Percentiles rank a stretch among this genome's conserved stretches.
Evolutionary conservation across 2,113 vertebrate genomes (phyloP).

Genomic region (Scomber scombrus): DNA sequence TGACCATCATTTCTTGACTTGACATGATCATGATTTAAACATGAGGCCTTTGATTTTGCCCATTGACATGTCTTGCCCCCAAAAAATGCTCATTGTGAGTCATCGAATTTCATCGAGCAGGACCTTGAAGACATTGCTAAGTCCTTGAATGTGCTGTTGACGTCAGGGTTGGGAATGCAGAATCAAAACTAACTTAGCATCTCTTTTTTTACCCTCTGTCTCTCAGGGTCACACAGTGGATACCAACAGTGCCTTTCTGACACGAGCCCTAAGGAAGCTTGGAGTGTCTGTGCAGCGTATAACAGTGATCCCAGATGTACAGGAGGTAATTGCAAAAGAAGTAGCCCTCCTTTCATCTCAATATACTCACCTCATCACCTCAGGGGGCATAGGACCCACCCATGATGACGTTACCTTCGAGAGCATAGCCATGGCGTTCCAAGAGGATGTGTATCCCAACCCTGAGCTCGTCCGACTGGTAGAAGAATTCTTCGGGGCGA

Average conservation of each 20-base stretch:
- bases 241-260: slow-evolving; percentile 94
- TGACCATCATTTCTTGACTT: slow-evolving; percentile 20
- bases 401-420: slow-evolving; percentile 97
- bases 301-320: slow-evolving; percentile 90
- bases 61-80: slow-evolving; percentile 24
- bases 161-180: not conserved
- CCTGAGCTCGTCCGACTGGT: slow-evolving; percentile 89
- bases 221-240: slow-evolving; percentile 93
- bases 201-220: slow-evolving; percentile 1
- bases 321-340: slow-evolving; percentile 90
- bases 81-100: slow-evolving; percentile 2
- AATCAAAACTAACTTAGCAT: not conserved
- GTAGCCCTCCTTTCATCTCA: slow-evolving; percentile 86
- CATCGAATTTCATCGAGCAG: slow-evolving; percentile 30
- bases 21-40: slow-evolving; percentile 55
- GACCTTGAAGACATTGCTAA: slow-evolving; percentile 24
- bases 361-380: slow-evolving; percentile 92
- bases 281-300: slow-evolving; percentile 91
- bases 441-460: slow-evolving; percentile 85
- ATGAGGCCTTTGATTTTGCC: slow-evolving; percentile 53
- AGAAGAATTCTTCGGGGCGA: slow-evolving; percentile 82
- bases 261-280: slow-evolving; percentile 87
- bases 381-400: slow-evolving; percentile 95
- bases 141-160: slow-evolving; percentile 27
- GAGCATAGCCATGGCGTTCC: slow-evolving; percentile 91